Evolutionary conservation across 1,140 invertebrate species (phyloP), one percentile per base, ranked within the genome.

Genomic region (Hestina assimilis): DNA sequence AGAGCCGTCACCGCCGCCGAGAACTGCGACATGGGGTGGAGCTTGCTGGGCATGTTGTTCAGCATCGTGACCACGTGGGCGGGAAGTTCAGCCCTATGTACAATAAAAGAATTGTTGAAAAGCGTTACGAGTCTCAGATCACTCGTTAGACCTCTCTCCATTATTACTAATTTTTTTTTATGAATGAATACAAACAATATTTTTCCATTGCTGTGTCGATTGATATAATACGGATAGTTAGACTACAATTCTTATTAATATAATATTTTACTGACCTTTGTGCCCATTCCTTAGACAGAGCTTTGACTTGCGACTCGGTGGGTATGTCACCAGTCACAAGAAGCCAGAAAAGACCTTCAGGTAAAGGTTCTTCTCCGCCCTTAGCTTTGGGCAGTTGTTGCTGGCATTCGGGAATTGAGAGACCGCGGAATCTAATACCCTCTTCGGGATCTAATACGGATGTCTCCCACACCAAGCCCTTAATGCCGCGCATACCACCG

Each of bases 1-100:
- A 98, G 90, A 2, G 97, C 93, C 7, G 96, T 97, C 56, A 98
- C 93, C 7, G 97, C 98, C 21, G 96, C 94, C 33, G 95, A 95
- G 73, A 99, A 96, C 84, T 99, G 98, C 7, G 97, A 94, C 98
- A 99, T 99, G 0, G 97, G 97, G 77, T 99, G 97, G 19, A 99
- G 87, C 59, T 93, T 93, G 63, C 93, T 93, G n/a, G 98, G 98
- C 89, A 99, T 96, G 81, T 97, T 97, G 88, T 99, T 98, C 59
- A 99, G 88, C 91, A 99, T 95, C 19, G 94, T 96, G 7, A 97
- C 96, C 21, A 99, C 97, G 87, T 99, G 97, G 38, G 94, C 91
- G 1, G 98, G 98, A 3, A 99, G 70, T 65, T 90, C 90, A 20
- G 90, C 78, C 92, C 94, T 79, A 56, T 4, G 5, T n/a, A 46